Evolutionary conservation across 2,113 vertebrate species (phyloP), one percentile per base, ranked within the genome.

Genomic region (Morone chrysops): DNA sequence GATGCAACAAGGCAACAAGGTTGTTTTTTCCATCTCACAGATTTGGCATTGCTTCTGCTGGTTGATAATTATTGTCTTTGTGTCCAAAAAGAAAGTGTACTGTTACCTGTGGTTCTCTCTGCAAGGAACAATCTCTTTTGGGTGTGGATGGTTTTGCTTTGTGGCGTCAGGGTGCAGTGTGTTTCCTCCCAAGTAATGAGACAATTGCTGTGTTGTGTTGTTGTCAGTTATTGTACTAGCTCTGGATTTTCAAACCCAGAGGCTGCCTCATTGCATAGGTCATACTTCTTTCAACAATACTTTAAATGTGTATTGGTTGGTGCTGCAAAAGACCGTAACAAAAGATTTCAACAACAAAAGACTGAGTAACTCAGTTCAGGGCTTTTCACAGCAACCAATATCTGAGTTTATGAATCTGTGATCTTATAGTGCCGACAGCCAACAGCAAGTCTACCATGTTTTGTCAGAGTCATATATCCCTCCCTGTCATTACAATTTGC

Each of bases 1-100:
- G 65, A 76, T 31, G 14, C 38, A 73, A 59, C 31, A 56, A 65
- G 38, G 20, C 40, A 41, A 56, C 22, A 65, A 18, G 48, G 4
- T 59, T 47, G 41, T 20, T 73, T 82, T 76, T 80, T 70, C 70
- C 50, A 79, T 78, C 56, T 57, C n/a, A 25, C 41, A 50, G 41
- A 80, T 61, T 61, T 54, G 4, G 10, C 36, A 67, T 57, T 16
- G 14, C 40, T 51, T 73, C 16, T 25, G 5, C 50, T 56, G 50
- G 4, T 10, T 48, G 41, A 73, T 56, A 54, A 57, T 38, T 22
- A 47, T 13, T 48, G 56, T 47, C 72, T 75, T 59, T 59, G 31
- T n/a, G 20, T 57, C 70, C 9, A 38, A 59, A 16, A 31, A 57
- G 14, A 50, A 25, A 41, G 8, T 2, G 13, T 40, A 22, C 22